Evolutionary conservation across 2,113 vertebrate species (phyloP).

Genomic region (Scalopus aquaticus): DNA sequence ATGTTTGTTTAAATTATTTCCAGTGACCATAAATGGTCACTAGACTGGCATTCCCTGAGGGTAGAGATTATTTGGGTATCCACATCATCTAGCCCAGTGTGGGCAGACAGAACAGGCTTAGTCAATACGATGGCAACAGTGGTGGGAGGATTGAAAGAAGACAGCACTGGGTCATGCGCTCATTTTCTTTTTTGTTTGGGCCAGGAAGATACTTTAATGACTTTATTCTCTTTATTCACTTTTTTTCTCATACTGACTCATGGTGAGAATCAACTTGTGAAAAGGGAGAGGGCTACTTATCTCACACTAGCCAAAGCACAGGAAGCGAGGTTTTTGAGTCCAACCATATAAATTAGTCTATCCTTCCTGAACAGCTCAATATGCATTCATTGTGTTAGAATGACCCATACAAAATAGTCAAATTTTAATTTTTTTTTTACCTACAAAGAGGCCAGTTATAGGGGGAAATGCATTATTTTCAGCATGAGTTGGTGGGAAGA

Average conservation of each 20-base stretch:
- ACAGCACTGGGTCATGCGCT: not conserved
- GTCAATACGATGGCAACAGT: not conserved
- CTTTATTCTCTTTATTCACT: not conserved
- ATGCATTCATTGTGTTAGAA: not conserved
- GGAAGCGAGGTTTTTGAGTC: not conserved
- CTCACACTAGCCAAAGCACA: not conserved
- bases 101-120: not conserved
- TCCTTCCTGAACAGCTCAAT: not conserved
- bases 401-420: not conserved
- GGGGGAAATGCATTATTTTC: not conserved
- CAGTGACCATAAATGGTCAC: not conserved
- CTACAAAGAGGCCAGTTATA: not conserved
- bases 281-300: not conserved
- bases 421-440: not conserved
- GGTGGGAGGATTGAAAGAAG: not conserved
- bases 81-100: not conserved
- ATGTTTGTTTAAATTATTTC: slow-evolving; percentile 29
- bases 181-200: not conserved
- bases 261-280: not conserved
- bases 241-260: not conserved
- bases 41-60: not conserved
- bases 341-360: not conserved
- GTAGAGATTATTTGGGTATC: slow-evolving; percentile 12
- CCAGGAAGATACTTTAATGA: not conserved
- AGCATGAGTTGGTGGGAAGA: not conserved